Conservation (phyloP, 2,888 invertebrate species). For the Ophion ventricosus region DNA sequence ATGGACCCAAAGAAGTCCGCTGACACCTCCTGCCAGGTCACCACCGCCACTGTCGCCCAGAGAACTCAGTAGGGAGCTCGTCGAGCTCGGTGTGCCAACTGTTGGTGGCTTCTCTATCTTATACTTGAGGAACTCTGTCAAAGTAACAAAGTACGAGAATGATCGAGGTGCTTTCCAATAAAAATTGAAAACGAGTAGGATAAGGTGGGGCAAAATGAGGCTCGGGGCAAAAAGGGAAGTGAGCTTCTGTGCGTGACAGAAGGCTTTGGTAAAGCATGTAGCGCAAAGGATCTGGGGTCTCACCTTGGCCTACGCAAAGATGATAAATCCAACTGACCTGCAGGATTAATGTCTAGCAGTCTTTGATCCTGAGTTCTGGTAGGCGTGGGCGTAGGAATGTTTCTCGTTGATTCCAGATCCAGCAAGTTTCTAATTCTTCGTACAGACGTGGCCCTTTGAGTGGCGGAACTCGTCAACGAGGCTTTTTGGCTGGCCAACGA, state of each 20-base stretch:
- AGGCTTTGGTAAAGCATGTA: no score
- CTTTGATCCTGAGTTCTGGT: constrained; percentile 87
- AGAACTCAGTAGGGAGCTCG: constrained; percentile 82
- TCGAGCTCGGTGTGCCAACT: constrained; percentile 86
- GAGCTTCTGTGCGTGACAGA: no score
- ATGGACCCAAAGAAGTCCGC: constrained; percentile 96
- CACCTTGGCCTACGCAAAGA: background rate
- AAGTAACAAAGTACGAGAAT: background rate
- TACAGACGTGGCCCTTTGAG: constrained; percentile 86
- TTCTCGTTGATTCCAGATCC: constrained; percentile 87
- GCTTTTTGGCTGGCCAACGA: constrained; percentile 78
- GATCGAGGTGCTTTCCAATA: no score
- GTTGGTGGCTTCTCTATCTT: constrained; percentile 91
- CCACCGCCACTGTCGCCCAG: constrained; percentile 78
- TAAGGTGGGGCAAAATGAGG: no score
- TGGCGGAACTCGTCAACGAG: constrained; percentile 69
- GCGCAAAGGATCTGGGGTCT: no score
- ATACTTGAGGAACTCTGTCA: constrained; percentile 93
- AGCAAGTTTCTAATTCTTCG: constrained; percentile 92
- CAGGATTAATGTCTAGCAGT: constrained; percentile 94
- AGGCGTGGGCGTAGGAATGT: constrained; percentile 90
- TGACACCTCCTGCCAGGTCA: constrained; percentile 86
- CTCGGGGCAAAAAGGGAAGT: background rate
- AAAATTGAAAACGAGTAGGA: no score
- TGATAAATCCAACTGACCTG: constrained; percentile 84